Percentiles rank a stretch among this genome's conserved stretches.
Conservation (phyloP, 2,888 invertebrate genomes). For the Tenodera sinensis region DNA sequence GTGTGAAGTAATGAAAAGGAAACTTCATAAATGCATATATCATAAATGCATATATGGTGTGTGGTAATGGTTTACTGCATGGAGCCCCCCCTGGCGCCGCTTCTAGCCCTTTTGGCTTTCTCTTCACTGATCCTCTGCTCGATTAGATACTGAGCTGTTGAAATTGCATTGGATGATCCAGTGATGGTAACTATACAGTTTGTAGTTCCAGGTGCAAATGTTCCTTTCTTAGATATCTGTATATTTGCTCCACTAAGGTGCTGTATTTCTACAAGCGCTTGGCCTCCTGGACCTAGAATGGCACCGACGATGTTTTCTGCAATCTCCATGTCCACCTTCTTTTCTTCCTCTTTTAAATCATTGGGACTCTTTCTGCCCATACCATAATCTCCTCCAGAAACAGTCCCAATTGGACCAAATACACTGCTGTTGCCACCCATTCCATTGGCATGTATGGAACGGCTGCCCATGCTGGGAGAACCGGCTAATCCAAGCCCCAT, state of each 20-base stretch:
- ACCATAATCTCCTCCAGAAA: conserved; percentile 59
- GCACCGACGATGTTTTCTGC: conserved; percentile 91
- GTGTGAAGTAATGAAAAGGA: neutral
- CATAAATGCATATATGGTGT: conserved; percentile 23
- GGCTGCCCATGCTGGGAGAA: conserved; percentile 43
- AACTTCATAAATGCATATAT: neutral
- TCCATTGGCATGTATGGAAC: conserved; percentile 41
- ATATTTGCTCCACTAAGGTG: conserved; percentile 96
- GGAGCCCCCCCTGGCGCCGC: conserved; percentile 48
- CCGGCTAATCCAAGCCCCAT: conserved; percentile 55
- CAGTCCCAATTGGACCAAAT: conserved; percentile 78
- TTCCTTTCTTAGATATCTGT: conserved; percentile 97
- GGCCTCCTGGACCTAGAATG: conserved; percentile 94
- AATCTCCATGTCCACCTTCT: conserved; percentile 86
- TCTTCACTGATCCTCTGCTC: conserved; percentile 95
- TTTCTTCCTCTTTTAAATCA: conserved; percentile 73
- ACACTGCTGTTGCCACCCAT: conserved; percentile 48
- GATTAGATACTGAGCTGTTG: conserved; percentile 90
- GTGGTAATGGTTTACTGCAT: conserved; percentile 9
- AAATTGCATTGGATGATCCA: conserved; percentile 83
- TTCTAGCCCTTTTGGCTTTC: conserved; percentile 90
- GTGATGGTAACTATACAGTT: conserved; percentile 96
- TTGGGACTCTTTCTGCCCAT: conserved; percentile 78
- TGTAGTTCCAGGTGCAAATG: conserved; percentile 94
- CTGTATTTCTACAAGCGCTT: conserved; percentile 95